Percentiles rank a stretch among this genome's conserved stretches.
phyloP scores from a whole-genome alignment of 2,888 invertebrate genomes.

The Tachina lurida region DNA sequence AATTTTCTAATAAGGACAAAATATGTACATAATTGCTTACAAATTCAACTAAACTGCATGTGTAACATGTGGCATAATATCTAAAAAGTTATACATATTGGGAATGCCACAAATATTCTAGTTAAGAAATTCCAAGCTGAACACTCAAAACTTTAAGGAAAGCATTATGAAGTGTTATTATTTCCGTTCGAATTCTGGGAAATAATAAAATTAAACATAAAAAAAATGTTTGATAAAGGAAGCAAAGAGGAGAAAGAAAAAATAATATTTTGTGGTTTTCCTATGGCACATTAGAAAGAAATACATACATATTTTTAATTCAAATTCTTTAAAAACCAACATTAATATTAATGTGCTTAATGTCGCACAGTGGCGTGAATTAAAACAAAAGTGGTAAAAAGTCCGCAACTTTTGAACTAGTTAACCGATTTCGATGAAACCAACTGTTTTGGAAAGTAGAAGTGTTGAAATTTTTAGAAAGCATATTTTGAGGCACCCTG shows the following conservation, averaged over 20 bases:
- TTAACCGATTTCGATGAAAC: too few species aligned
- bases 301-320: neutral
- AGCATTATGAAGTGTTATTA: neutral
- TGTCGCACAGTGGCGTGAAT: too few species aligned
- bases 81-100: conserved; percentile 15
- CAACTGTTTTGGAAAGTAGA: too few species aligned
- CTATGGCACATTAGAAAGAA: conserved; percentile 1
- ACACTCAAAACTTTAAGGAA: conserved; percentile 1
- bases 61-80: conserved; percentile 26
- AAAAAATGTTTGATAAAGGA: neutral
- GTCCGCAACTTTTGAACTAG: too few species aligned
- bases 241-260: too few species aligned
- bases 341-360: neutral
- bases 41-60: neutral
- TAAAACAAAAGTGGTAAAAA: too few species aligned
- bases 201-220: conserved; percentile 21
- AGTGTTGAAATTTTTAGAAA: too few species aligned
- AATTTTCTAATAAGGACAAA: conserved; percentile 23
- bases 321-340: neutral
- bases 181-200: conserved; percentile 23
- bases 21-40: conserved; percentile 1
- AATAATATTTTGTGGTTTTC: neutral
- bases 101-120: conserved; percentile 12
- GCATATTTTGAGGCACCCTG: too few species aligned
- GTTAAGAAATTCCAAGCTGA: neutral